Base-by-base conservation (phyloP, 1,140 invertebrate genomes). In the Eumaeus atala region DNA sequence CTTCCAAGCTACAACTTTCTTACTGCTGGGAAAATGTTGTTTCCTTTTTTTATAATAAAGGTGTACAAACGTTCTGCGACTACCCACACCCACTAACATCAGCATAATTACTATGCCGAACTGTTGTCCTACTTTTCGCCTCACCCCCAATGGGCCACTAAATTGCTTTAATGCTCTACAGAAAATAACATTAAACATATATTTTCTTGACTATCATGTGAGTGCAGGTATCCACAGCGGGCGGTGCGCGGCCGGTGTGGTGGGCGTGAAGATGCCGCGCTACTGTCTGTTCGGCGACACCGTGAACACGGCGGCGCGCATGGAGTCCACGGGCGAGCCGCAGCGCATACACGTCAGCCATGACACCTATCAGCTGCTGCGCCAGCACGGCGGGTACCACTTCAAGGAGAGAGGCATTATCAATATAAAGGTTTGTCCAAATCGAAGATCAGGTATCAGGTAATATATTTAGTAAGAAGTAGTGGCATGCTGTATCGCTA, bases 241-340 rank as follows among this genome's bases (percentile, higher is more conserved):
- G 0, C 88, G 89, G 54, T 91, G 90, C 59, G 90, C 91, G 0
- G 95, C 95, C 1, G 95, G 95, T 3, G 94, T 97, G 0, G 95
- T 97, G 1, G 95, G 95, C 1, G 84, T 95, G 3, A 96, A 96
- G 81, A 96, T 96, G 95, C 93, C 94, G 0, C 89, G 94, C 40
- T 96, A 96, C 83, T 96, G 95, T 79, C 86, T 97, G 2, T 96
- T 96, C 75, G 95, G 95, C 0, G 96, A 97, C 79, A 97, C 95
- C 0, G 95, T 97, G 14, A 93, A 93, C 67, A 93, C 92, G 0
- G 92, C 92, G 1, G 92, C 91, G 0, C 74, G 92, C 34, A 93
- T 93, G 92, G 92, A 93, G 71, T 91, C 91, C 40, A 89, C 89
- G 10, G 92, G 93, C 10, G 91, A 92, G 68, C 91, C 93, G 1